Evolutionary conservation across 2,888 invertebrate genomes (phyloP), one percentile per base, ranked within the genome.

Genomic region (Petrophora chlorosata): DNA sequence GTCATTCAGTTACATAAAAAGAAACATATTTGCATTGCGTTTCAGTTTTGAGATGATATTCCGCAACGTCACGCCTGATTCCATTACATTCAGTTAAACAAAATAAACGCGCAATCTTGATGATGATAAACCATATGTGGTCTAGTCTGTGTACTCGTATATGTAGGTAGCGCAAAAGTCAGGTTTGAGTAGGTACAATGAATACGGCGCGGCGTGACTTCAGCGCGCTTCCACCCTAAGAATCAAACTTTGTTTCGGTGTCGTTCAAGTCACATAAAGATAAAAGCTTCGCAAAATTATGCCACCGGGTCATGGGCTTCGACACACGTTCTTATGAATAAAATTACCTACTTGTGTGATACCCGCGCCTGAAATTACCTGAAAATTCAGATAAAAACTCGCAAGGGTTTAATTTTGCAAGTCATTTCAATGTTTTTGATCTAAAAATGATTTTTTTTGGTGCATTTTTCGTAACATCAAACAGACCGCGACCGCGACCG

Each of bases 241-340:
- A 42, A 48, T 48, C 36, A 42, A 42, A 36, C 32, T 48, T 48
- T 42, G 48, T 48, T 22, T 42, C 41, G 5, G 28, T 28, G 44
- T 46, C 16, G 28, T 19, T 30, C 26, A 41, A 51, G 36, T 49
- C 50, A 5, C 45, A 45, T 45, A 35, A 44, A 49, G 60, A 61
- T 63, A 67, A 32, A 65, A 55, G 56, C 26, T 51, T 61, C 62
- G 61, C 58, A 59, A 67, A 63, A 61, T 65, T 64, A 67, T 67
- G 50, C 62, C 45, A 61, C 46, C 53, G 49, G 50, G 52, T 40
- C 49, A 47, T 43, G 30, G 16, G 52, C 51, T 34, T 43, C 57
- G 50, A 54, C 53, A 56, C 52, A 56, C 38, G 44, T 46, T 53
- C 59, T 64, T 62, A 64, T 65, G 65, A 64, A 65, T 65, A 64